Evolutionary conservation across 1,140 invertebrate genomes (phyloP).

Genomic region (Sycobia sp.): DNA sequence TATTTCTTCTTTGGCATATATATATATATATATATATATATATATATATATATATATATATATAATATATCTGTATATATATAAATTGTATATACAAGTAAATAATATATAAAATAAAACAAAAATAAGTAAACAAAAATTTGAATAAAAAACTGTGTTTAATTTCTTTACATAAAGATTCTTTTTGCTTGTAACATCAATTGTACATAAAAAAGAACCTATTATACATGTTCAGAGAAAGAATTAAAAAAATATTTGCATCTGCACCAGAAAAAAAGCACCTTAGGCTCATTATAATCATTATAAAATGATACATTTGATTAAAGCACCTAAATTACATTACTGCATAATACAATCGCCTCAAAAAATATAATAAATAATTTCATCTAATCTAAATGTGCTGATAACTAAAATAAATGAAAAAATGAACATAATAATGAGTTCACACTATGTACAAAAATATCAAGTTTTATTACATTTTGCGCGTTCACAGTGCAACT

Average conservation of each 20-base stretch:
- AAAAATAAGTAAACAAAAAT: constrained; percentile 4
- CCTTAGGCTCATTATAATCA: constrained; percentile 1
- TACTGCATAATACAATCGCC: constrained; percentile 18
- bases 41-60: too few species aligned
- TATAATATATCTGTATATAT: not conserved
- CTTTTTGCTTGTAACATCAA: constrained; percentile 2
- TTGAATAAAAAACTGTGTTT: constrained; percentile 26
- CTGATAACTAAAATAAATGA: constrained; percentile 33
- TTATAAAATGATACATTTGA: constrained; percentile 22
- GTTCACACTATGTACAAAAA: constrained; percentile 50
- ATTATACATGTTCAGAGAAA: constrained; percentile 15
- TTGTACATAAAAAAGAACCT: constrained; percentile 11
- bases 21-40: too few species aligned
- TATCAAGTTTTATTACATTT: constrained; percentile 54
- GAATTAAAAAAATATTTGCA: constrained; percentile 23
- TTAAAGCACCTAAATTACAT: constrained; percentile 21
- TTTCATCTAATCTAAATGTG: constrained; percentile 13
- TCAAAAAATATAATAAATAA: constrained; percentile 32
- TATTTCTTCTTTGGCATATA: too few species aligned
- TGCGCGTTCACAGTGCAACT: constrained; percentile 32
- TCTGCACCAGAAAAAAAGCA: constrained; percentile 8
- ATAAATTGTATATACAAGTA: not conserved
- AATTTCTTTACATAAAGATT: constrained; percentile 17
- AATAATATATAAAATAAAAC: not conserved
- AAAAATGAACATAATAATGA: constrained; percentile 23